Percentiles rank a stretch among this genome's conserved stretches.
Evolutionary conservation across 2,113 vertebrate genomes (phyloP).

Genomic region (Heliornis fulica): DNA sequence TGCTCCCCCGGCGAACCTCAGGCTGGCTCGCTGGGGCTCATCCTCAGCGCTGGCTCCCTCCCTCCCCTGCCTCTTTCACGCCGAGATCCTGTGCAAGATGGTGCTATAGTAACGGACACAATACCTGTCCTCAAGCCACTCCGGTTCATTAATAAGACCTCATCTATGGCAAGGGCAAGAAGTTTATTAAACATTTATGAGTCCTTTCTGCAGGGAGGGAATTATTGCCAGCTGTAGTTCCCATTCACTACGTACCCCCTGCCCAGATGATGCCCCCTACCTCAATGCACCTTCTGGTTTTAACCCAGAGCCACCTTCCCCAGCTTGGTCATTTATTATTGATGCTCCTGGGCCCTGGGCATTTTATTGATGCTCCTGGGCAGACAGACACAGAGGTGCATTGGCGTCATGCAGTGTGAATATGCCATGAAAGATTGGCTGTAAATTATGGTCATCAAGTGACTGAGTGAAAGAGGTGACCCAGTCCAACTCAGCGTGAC

Average conservation of each 20-base stretch:
- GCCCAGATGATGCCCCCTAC: background rate
- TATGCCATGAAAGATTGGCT: background rate
- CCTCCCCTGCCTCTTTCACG: constrained; percentile 15
- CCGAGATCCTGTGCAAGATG: constrained; percentile 53
- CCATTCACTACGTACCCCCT: accelerated
- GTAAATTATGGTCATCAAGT: no score
- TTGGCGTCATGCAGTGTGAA: background rate
- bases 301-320: background rate
- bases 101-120: constrained; percentile 76
- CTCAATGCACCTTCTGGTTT: background rate
- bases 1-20: background rate
- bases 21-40: constrained; percentile 18
- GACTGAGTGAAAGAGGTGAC: background rate
- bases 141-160: constrained; percentile 57
- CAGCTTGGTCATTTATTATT: background rate
- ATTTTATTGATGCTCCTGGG: no score
- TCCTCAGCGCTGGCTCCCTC: constrained; percentile 15
- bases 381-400: background rate
- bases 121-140: constrained; percentile 69
- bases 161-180: constrained; percentile 28
- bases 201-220: background rate
- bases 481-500: background rate
- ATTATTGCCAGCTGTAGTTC: background rate
- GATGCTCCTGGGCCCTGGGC: background rate
- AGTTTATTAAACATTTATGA: constrained; percentile 74